phyloP scores from a whole-genome alignment of 2,113 vertebrate species.

The Saccopteryx leptura region DNA sequence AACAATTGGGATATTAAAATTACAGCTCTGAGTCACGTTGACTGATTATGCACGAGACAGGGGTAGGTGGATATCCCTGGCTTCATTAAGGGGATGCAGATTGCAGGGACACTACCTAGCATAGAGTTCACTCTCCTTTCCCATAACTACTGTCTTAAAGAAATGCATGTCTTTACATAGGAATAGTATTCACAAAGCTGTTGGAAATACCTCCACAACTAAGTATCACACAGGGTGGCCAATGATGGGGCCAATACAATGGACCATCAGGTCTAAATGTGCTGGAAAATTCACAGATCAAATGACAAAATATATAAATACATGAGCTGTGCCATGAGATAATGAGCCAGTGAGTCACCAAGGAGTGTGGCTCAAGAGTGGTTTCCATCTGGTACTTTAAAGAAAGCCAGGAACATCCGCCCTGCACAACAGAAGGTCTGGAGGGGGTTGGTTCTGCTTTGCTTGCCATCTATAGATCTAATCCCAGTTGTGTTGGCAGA shows the following conservation, averaged over 20 bases:
- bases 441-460: background rate
- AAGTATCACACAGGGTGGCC: slow-evolving; percentile 12
- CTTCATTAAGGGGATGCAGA: slow-evolving; percentile 30
- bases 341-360: slow-evolving; percentile 52
- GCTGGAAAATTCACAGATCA: background rate
- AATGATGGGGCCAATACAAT: slow-evolving; percentile 51
- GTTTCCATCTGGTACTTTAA: slow-evolving; percentile 66
- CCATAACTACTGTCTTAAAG: background rate
- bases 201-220: slow-evolving; percentile 5
- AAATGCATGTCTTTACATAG: background rate
- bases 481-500: slow-evolving; percentile 13
- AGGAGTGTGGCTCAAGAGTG: slow-evolving; percentile 15
- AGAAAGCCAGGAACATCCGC: slow-evolving; percentile 51
- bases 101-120: background rate
- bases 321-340: background rate
- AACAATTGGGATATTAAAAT: slow-evolving; percentile 67
- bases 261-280: slow-evolving; percentile 46
- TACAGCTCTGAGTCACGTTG: slow-evolving; percentile 21
- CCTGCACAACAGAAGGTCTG: background rate
- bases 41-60: background rate
- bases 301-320: slow-evolving; percentile 29
- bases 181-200: background rate
- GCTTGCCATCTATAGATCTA: slow-evolving; percentile 26
- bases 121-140: background rate
- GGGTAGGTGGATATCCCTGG: background rate